phyloP scores from a whole-genome alignment of 2,113 vertebrate species.

The Ochotona curzoniae region DNA sequence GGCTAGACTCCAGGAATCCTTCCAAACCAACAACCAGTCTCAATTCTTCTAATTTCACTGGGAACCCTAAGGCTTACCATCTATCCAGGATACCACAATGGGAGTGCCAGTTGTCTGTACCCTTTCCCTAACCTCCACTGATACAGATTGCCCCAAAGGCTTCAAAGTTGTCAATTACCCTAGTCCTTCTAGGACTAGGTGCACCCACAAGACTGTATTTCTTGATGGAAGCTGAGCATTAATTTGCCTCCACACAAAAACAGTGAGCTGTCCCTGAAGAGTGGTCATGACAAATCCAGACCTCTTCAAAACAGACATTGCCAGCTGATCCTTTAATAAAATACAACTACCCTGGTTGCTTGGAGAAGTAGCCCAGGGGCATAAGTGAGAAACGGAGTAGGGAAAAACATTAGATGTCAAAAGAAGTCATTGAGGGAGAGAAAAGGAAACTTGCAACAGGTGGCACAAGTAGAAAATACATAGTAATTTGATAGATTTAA shows the following conservation, averaged over 20 bases:
- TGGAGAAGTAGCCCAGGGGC: neutral
- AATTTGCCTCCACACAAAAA: neutral
- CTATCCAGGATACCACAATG: neutral
- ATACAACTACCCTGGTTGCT: neutral
- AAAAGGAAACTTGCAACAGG: neutral
- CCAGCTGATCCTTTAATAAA: neutral
- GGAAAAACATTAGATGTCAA: neutral
- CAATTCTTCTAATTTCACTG: neutral
- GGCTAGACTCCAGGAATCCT: neutral
- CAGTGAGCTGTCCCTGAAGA: neutral
- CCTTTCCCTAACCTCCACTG: no score
- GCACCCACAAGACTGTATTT: neutral
- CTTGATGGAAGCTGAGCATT: neutral
- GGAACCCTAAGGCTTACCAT: neutral
- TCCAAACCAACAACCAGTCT: neutral
- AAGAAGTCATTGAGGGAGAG: neutral
- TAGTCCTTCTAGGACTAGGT: neutral
- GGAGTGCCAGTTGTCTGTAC: neutral
- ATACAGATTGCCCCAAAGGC: neutral
- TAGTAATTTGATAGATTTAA: neutral
- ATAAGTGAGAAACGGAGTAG: neutral
- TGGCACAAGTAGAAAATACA: neutral
- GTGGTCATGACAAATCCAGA: neutral
- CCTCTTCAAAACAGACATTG: conserved; percentile 1
- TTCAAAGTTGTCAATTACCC: neutral